Evolutionary conservation across 1,140 invertebrate genomes (phyloP).

Genomic region (Orussus abietinus): DNA sequence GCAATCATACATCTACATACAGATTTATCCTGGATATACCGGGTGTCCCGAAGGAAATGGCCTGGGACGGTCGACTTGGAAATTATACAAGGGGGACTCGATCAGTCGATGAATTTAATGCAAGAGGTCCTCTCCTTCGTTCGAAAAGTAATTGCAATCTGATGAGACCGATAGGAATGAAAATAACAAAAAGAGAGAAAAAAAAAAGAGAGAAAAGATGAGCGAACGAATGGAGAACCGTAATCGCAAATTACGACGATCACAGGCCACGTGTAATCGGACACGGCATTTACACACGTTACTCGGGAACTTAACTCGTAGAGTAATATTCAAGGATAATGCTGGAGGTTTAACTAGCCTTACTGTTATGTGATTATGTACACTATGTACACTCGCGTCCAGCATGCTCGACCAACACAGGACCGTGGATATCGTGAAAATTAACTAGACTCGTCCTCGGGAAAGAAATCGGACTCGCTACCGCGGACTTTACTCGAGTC

Average conservation of each 20-base stretch:
- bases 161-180: too few species aligned
- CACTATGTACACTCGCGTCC: constrained; percentile 44
- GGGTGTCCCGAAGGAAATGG: not conserved
- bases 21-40: constrained; percentile 44
- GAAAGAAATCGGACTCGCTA: too few species aligned
- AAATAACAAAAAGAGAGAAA: constrained; percentile 1
- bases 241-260: constrained; percentile 14
- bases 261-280: constrained; percentile 26
- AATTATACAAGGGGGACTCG: not conserved
- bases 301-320: constrained; percentile 36
- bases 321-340: constrained; percentile 47
- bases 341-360: constrained; percentile 39
- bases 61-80: not conserved
- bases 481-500: too few species aligned
- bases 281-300: constrained; percentile 35
- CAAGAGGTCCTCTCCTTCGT: too few species aligned
- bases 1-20: too few species aligned
- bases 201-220: constrained; percentile 1
- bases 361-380: constrained; percentile 28
- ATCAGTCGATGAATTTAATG: too few species aligned
- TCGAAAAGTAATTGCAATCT: too few species aligned
- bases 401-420: too few species aligned
- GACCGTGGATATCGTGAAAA: too few species aligned
- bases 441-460: too few species aligned
- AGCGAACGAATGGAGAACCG: not conserved